These are phyloP conservation scores for Lithophane leautieri DNA, from an alignment of 2,888 invertebrate species.

Conservation along the genomic window DNA sequence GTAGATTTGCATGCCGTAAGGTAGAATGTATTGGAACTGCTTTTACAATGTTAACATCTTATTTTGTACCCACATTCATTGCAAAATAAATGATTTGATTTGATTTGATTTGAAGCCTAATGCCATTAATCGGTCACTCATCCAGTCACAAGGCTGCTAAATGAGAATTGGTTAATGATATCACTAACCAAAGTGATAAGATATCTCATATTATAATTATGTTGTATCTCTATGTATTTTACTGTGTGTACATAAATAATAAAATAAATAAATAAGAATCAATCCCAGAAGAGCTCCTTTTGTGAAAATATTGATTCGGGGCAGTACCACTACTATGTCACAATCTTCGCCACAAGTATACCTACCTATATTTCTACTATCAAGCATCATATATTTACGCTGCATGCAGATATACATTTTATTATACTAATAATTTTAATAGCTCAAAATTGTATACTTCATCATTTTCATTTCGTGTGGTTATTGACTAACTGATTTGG, in stretches of 20 bases:
- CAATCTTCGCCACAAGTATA: not conserved
- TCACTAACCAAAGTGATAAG: not conserved
- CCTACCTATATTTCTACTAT: not conserved
- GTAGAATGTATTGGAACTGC: no score
- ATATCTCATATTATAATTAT: no score
- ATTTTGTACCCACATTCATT: no score
- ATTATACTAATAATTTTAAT: not conserved
- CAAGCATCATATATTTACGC: not conserved
- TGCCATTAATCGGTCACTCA: not conserved
- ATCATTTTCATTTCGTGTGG: no score
- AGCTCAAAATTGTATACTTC: not conserved
- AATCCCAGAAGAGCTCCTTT: not conserved
- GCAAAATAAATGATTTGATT: no score
- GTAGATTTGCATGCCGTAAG: no score
- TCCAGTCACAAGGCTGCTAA: not conserved
- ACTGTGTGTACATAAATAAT: no score
- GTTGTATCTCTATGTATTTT: no score
- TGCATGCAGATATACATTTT: not conserved
- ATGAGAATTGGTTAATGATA: not conserved
- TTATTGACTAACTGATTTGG: no score
- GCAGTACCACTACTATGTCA: not conserved
- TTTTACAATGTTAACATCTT: no score
- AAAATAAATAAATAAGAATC: no score
- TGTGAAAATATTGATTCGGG: constrained; percentile 4
- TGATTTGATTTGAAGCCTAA: no score